Base-by-base conservation (phyloP, 1,140 invertebrate genomes). In the Neodiprion fabricii region DNA sequence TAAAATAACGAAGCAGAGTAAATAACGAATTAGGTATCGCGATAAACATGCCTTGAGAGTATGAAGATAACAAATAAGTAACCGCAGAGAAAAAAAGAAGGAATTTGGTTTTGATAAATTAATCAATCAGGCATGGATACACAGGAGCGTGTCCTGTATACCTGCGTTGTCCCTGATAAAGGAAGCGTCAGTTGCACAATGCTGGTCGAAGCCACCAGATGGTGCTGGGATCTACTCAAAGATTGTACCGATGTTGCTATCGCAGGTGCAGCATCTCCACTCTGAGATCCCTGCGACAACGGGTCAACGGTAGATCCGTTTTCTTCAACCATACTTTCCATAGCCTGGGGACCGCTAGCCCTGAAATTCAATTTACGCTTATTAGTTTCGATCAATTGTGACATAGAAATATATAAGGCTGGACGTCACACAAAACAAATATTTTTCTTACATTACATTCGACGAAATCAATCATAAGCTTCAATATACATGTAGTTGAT, bases 301-400 rank as follows among this genome's bases (percentile, higher is more conserved):
- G 92, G 92, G 88, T 92, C 92, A 83, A 90, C 89, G 80, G 89
- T 87, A 77, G 92, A 91, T 88, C 94, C 94, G 86, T 95, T 95
- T 90, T 95, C 95, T 90, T 95, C 94, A 85, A 95, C 94, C 92
- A 96, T 95, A 89, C 93, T 93, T 90, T 95, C 94, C 95, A 96
- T 96, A 89, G 88, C 91, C 90, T 85, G 86, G 86, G 85, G 83
- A 88, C 85, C 82, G 79, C 77, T 77, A 84, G 85, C 87, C 89
- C 90, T 91, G 84, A 75, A 88, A 89, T 79, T 81, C 82, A 77
- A 82, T 85, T 76, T 72, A 78, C 70, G 79, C 78, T 77, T 72
- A 75, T 78, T 74, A 71, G 28, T 74, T 77, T 74, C 50, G 80
- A 77, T 80, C 76, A 76, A 77, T 79, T 48, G 68, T 78, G 53